Base-by-base conservation (phyloP, 1,140 invertebrate species). In the Pinna nobilis region DNA sequence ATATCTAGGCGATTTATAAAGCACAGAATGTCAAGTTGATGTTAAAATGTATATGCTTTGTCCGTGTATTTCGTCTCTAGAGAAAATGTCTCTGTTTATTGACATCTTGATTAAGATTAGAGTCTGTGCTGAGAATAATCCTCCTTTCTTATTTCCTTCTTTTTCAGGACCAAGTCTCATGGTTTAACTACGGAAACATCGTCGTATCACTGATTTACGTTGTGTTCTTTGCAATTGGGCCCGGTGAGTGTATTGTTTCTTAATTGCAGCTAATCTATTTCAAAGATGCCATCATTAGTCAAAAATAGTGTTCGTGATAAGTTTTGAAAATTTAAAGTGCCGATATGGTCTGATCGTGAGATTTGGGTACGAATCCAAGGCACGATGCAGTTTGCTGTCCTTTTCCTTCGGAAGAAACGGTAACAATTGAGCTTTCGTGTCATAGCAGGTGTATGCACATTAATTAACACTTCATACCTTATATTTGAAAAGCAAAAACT, bases 121-220 rank as follows among this genome's bases (percentile, higher is more conserved):
- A 33, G 37, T 35, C 18, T 25, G 9, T 32, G 35, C 9, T 9
- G 9, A 33, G 37, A 32, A 30, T 7, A 15, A 59, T 59, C 11
- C 18, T 15, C 35, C 37, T 44, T 49, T 47, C 37, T 41, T 61
- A 30, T 47, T 32, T 60, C n/a, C n/a, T n/a, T 79, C 65, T 63
- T 61, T 81, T 82, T 61, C 88, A 96, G 94, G 82, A 92, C 55
- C 74, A 84, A 18, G 87, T 86, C 15, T 83, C 95, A 89, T 98
- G 97, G 96, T 97, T 99, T 93, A 96, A 95, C 74, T 97, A 94
- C 78, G 79, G 93, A 3, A 94, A 93, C 55, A 93, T 97, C 25
- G 85, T 93, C 3, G 88, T 95, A 33, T 93, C 96, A 0, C 92
- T 96, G 39, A 76, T 94, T n/a, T 97, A 95, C 86, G 94, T 97